Evolutionary conservation across 2,113 vertebrate species (phyloP).

Genomic region (Climacteris rufus): DNA sequence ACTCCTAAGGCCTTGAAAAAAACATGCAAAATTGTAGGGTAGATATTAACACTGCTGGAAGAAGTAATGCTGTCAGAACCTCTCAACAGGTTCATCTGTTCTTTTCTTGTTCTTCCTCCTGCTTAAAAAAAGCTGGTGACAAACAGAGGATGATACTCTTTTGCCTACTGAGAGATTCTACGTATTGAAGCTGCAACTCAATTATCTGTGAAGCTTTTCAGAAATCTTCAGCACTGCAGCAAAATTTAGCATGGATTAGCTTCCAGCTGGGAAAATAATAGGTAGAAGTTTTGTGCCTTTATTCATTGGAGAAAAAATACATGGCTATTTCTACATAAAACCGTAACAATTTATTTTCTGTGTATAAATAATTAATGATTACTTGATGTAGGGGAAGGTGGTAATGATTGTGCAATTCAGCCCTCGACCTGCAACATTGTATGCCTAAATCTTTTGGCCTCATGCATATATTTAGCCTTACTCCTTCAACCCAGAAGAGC

Average conservation of each 20-base stretch:
- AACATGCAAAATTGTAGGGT: background rate
- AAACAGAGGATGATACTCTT: background rate
- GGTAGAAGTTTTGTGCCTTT: background rate
- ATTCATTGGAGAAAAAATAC: background rate
- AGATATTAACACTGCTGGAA: background rate
- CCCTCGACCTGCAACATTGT: background rate
- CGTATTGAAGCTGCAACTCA: background rate
- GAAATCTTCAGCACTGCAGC: background rate
- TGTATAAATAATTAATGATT: background rate
- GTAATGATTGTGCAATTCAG: background rate
- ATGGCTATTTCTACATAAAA: background rate
- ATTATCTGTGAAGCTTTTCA: slow-evolving; percentile 30
- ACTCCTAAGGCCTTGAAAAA: background rate
- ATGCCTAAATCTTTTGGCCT: background rate
- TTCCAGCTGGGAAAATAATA: slow-evolving; percentile 39
- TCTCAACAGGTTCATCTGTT: background rate
- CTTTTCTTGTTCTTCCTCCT: background rate
- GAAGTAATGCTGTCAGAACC: background rate
- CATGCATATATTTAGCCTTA: background rate
- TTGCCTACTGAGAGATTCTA: background rate
- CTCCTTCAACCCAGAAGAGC: background rate
- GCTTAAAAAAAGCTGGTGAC: background rate
- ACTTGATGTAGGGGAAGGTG: background rate
- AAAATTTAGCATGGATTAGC: background rate
- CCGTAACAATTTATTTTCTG: background rate